A percentile compares a stretch with the other conserved stretches of the same genome.
Conservation (phyloP, 2,797 vertebrate species). For the Eospalax fontanierii region DNA sequence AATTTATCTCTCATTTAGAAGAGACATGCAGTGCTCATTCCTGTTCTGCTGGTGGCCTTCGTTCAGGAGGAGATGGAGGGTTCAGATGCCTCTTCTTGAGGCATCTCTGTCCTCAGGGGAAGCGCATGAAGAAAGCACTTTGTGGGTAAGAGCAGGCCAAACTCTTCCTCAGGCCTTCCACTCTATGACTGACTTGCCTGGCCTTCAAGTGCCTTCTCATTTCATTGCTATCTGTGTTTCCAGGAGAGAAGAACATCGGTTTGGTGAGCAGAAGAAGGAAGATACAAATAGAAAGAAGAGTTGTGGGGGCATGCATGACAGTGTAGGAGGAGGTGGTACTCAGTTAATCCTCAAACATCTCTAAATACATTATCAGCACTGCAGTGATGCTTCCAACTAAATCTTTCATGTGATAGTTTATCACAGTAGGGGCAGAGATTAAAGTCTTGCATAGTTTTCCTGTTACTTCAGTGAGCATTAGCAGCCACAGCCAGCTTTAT, state of each 20-base stretch:
- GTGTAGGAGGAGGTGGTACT: background rate
- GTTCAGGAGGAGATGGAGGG: background rate
- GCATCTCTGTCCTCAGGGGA: background rate
- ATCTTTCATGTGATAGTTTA: background rate
- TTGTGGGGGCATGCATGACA: background rate
- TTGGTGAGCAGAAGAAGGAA: slow-evolving; percentile 20
- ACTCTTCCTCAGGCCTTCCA: background rate
- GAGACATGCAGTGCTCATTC: background rate
- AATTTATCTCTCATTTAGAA: background rate
- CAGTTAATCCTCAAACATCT: background rate
- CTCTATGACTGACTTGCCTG: background rate
- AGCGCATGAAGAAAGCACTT: background rate
- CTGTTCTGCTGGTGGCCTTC: background rate
- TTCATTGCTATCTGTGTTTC: background rate
- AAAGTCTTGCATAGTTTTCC: slow-evolving; percentile 23
- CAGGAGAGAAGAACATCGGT: background rate
- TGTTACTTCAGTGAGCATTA: background rate
- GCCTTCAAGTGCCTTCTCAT: background rate
- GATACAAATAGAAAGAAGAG: background rate
- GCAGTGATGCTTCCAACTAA: background rate
- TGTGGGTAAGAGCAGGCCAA: background rate
- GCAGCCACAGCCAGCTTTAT: background rate
- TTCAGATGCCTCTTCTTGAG: background rate
- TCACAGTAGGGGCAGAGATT: background rate
- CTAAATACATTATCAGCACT: background rate